These are phyloP conservation scores for Caenorhabditis angaria DNA, from an alignment of 2,888 invertebrate genomes.

Conservation along the genomic window DNA sequence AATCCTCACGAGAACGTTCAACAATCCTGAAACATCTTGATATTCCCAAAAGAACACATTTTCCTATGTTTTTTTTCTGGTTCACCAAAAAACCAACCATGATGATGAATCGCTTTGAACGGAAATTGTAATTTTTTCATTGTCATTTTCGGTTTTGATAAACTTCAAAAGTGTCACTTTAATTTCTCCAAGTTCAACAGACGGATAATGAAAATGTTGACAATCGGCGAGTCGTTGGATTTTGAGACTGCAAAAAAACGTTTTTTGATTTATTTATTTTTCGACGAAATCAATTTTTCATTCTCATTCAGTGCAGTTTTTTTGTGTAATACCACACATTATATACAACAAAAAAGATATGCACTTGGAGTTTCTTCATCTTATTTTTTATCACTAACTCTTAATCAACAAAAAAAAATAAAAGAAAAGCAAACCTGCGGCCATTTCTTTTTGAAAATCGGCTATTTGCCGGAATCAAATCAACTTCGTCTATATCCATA, in stretches of 20 bases:
- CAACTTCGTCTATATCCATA: conserved; percentile 30
- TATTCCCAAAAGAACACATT: conserved; percentile 7
- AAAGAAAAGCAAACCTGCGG: conserved; percentile 34
- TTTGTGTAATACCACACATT: conserved; percentile 11
- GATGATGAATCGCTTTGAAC: conserved; percentile 43
- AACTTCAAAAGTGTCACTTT: conserved; percentile 18
- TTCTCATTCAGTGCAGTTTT: background rate
- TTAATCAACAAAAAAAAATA: conserved; percentile 3
- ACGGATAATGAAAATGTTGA: conserved; percentile 97
- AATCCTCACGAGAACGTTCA: conserved; percentile 46
- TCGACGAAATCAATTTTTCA: conserved; percentile 1
- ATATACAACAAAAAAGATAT: conserved; percentile 7
- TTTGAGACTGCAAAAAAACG: conserved; percentile 28
- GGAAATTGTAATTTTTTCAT: conserved; percentile 35
- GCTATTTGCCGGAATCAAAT: conserved; percentile 33
- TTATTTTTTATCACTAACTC: background rate
- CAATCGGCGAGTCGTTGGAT: conserved; percentile 83
- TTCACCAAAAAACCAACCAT: conserved; percentile 27
- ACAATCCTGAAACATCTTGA: conserved; percentile 38
- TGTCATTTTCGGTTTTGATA: conserved; percentile 32
- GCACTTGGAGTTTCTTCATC: conserved; percentile 4
- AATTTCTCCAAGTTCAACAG: conserved; percentile 84
- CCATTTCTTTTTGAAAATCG: conserved; percentile 26
- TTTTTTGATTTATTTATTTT: no score
- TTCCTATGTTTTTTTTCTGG: conserved; percentile 12